Base-by-base conservation (phyloP, 2,797 vertebrate species). In the Propithecus deckenii region DNA sequence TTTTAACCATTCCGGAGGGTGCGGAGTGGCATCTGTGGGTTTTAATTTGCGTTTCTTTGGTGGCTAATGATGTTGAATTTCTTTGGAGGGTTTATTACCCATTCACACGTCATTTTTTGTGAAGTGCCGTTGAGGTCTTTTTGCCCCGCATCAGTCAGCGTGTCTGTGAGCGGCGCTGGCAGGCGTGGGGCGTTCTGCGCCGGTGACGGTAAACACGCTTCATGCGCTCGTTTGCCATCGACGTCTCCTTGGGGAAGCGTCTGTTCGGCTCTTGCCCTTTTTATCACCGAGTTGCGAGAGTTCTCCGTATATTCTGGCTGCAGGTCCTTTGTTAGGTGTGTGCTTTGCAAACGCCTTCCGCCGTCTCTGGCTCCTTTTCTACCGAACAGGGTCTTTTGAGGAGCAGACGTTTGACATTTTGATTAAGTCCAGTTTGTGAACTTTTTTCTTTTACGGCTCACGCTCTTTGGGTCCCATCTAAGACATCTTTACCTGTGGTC, bases 261-360 rank as follows among this genome's bases (percentile, higher is more conserved):
- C 69, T 3, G 17, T n/a, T 25, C 9, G 4, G 4, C 22, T 11
- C 57, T 59, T 14, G 30, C 41, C 30, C 2, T 3, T 28, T 25
- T 15, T 22, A 0, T 18, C 15, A 32, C 43, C 6, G 43, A 32
- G 38, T 23, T 23, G 55, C 23, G 55, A 23, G 55, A 10, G 55
- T 23, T 23, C 55, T 57, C 10, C 4, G 22, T 0, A 3, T 14
- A 0, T 43, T 12, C 38, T 13, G 32, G 43, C 17, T 1, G 1
- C 38, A 5, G 5, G 9, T 3, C 50, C 46, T 84, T 28, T 7
- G 0, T 14, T 13, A 32, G 61, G 17, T 8, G 9, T 38, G 48
- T 6, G 63, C 23, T 25, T 8, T 28, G 63, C 55, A 48, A 7
- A 38, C 20, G 4, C 43, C 7, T 35, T 23, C 52, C 32, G 43